Percentiles rank a stretch among this genome's conserved stretches.
Conservation (phyloP, 2,113 vertebrate species). For the Trematocara marginatum region DNA sequence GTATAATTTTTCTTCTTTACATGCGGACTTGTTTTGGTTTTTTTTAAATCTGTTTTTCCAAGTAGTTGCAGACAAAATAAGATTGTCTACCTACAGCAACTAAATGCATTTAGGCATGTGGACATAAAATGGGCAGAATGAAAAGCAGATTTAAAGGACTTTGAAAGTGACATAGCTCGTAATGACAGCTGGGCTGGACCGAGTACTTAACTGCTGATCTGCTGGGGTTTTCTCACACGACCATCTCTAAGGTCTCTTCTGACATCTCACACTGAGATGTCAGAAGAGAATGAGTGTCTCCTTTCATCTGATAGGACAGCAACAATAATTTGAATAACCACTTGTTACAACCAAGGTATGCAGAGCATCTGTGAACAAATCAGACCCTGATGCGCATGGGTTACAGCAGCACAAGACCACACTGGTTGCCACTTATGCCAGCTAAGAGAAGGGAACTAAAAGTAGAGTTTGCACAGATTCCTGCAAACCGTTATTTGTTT, state of each 20-base stretch:
- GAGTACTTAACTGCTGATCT: background rate
- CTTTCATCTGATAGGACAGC: background rate
- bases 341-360: background rate
- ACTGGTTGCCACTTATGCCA: accelerated
- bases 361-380: background rate
- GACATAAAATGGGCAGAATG: background rate
- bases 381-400: background rate
- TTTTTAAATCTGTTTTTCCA: background rate
- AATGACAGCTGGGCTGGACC: background rate
- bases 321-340: background rate
- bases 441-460: background rate
- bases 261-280: background rate
- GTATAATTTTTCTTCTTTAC: background rate
- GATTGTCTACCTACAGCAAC: background rate
- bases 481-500: background rate
- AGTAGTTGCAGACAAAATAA: background rate
- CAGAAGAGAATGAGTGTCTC: background rate
- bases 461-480: background rate
- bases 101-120: background rate
- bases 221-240: background rate
- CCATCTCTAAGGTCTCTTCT: background rate
- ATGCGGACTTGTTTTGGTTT: background rate
- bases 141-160: background rate
- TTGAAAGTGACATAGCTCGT: background rate
- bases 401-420: background rate